A percentile compares a stretch with the other conserved stretches of the same genome.
phyloP scores from a whole-genome alignment of 2,797 vertebrate genomes.

The Petrocephalus schoutedeni region DNA sequence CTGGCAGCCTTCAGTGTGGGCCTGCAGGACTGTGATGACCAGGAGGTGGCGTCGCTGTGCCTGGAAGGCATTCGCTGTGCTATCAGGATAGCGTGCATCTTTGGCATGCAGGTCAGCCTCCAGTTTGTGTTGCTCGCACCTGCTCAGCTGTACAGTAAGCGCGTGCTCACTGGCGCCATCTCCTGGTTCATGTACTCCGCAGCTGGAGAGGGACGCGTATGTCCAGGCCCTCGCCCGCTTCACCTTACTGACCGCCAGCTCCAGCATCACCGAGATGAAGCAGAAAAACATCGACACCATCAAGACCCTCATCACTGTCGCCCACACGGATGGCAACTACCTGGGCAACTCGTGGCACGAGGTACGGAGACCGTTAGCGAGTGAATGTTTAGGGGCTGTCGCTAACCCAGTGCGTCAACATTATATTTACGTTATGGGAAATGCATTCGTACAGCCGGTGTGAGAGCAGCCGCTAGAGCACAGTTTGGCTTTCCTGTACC shows the following conservation, averaged over 20 bases:
- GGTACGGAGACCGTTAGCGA: conserved; percentile 51
- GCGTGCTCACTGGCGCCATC: background rate
- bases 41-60: conserved; percentile 85
- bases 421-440: background rate
- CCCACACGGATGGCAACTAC: conserved; percentile 97
- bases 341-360: conserved; percentile 97
- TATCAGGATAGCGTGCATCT: conserved; percentile 88
- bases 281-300: conserved; percentile 99
- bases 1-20: conserved; percentile 92
- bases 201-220: conserved; percentile 95
- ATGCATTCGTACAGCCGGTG: background rate
- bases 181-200: background rate
- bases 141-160: background rate
- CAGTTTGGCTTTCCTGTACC: background rate
- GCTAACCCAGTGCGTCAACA: background rate
- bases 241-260: conserved; percentile 91
- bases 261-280: conserved; percentile 98
- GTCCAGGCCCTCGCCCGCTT: conserved; percentile 95
- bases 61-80: conserved; percentile 93
- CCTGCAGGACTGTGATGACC: conserved; percentile 92
- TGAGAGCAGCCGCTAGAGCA: background rate
- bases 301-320: conserved; percentile 97
- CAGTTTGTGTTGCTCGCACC: background rate
- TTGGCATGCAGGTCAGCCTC: conserved; percentile 83
- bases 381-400: background rate